Base-by-base conservation (phyloP, 2,888 invertebrate genomes). In the Unio delphinus region DNA sequence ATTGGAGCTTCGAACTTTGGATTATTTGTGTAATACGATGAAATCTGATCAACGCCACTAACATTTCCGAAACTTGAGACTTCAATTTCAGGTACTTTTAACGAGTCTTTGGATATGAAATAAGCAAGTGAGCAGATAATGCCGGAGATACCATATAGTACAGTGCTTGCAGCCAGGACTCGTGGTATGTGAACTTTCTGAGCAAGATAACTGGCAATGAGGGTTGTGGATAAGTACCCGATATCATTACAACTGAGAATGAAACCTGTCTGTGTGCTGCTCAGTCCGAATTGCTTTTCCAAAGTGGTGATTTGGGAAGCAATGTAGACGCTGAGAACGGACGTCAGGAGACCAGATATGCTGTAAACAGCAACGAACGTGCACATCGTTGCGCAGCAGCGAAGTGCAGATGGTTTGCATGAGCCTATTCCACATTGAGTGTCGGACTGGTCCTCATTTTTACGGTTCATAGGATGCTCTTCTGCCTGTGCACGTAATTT, bases 161-260 rank as follows among this genome's bases (percentile, higher is more conserved):
- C 66, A 0, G 78, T 77, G 17, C 69, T 66, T 17, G 70, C 6
- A 60, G 73, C 74, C 11, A 81, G 64, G 5, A 65, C 67, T 28
- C 78, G 67, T 2, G 81, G 81, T 26, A 81, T 81, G 63, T 81
- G 80, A 2, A 73, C 72, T 34, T 65, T 76, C 59, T 80, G 69
- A 1, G 80, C 78, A 61, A 76, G 62, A 58, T 78, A 75, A 65
- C 80, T 79, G n/a, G 78, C 74, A 45, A 81, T 69, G 45, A 83
- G 58, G 1, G 79, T 80, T 3, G 78, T 75, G 23, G 75, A n/a
- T 26, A 85, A 71, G 68, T 74, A 84, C 1, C 86, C 85, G 45
- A 85, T 81, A 68, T 86, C 84, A 68, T 86, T 85, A 65, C 83
- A 82, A 60, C 83, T 83, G 54, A 85, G 70, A 4, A 86, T 65